A percentile compares a stretch with the other conserved stretches of the same genome.
These are phyloP conservation scores for Sussaba pulchella DNA, from an alignment of 2,888 invertebrate species.

Conservation along the genomic window DNA sequence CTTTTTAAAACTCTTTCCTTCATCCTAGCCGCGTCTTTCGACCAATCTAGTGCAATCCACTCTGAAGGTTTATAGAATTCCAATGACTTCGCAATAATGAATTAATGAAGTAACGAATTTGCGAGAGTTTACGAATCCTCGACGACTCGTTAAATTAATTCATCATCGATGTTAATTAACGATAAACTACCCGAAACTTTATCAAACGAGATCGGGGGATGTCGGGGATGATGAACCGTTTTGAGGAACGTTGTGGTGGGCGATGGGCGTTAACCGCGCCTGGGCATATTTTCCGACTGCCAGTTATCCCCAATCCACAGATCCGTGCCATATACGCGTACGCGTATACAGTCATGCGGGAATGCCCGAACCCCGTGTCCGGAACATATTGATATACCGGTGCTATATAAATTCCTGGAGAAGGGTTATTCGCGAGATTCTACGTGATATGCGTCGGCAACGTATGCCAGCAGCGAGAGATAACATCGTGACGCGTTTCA, in stretches of 20 bases:
- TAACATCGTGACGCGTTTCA: conserved; percentile 66
- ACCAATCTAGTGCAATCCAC: no score
- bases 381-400: conserved; percentile 25
- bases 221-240: conserved; percentile 58
- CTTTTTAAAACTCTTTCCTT: no score
- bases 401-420: conserved; percentile 31
- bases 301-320: conserved; percentile 47
- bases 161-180: not conserved
- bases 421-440: conserved; percentile 36
- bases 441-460: conserved; percentile 10
- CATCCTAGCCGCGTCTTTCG: no score
- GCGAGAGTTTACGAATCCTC: no score
- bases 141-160: no score
- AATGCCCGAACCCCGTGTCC: conserved; percentile 3
- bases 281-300: conserved; percentile 60
- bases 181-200: conserved; percentile 52
- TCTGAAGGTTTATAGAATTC: no score
- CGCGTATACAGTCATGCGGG: not conserved
- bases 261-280: conserved; percentile 51
- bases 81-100: no score
- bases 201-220: conserved; percentile 59
- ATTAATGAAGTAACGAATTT: no score
- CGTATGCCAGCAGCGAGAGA: conserved; percentile 36
- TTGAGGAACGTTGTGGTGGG: conserved; percentile 15
- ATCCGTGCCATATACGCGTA: conserved; percentile 27